These are phyloP conservation scores for Zaprionus tsacasi DNA, from an alignment of 1,140 invertebrate genomes.

Conservation along the genomic window DNA sequence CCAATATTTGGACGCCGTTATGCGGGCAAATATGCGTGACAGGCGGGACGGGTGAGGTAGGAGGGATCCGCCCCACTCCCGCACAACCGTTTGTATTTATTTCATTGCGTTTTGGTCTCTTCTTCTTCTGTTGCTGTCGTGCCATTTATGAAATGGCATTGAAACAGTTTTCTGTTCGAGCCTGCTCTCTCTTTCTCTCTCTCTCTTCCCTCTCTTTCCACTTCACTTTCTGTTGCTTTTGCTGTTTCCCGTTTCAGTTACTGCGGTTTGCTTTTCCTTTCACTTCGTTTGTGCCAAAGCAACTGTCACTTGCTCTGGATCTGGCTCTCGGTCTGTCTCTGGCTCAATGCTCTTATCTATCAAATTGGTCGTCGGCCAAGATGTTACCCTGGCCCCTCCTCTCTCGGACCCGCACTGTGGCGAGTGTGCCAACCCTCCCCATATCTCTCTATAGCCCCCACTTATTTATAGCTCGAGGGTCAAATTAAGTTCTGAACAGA, in stretches of 20 bases:
- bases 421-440: neutral
- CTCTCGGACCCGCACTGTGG: slow-evolving; percentile 12
- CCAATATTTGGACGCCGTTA: slow-evolving; percentile 71
- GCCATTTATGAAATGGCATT: slow-evolving; percentile 79
- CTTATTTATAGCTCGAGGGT: slow-evolving; percentile 77
- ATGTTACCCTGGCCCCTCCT: slow-evolving; percentile 15
- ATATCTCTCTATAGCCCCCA: slow-evolving; percentile 18
- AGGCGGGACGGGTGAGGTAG: neutral
- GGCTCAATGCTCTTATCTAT: slow-evolving; percentile 65
- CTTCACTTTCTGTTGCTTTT: slow-evolving; percentile 1
- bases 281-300: slow-evolving; percentile 26
- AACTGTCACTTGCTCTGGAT: slow-evolving; percentile 19
- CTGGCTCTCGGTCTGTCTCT: neutral
- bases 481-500: slow-evolving; percentile 61
- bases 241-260: slow-evolving; percentile 37
- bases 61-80: slow-evolving; percentile 40
- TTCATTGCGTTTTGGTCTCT: slow-evolving; percentile 70
- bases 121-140: slow-evolving; percentile 7
- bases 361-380: slow-evolving; percentile 74
- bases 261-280: slow-evolving; percentile 44
- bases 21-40: slow-evolving; percentile 30
- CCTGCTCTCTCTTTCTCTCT: slow-evolving; percentile 11
- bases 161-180: slow-evolving; percentile 58
- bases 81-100: slow-evolving; percentile 76
- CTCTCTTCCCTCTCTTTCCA: neutral